Conservation (phyloP, 1,140 invertebrate species). For the Scaptomyza hsui region DNA sequence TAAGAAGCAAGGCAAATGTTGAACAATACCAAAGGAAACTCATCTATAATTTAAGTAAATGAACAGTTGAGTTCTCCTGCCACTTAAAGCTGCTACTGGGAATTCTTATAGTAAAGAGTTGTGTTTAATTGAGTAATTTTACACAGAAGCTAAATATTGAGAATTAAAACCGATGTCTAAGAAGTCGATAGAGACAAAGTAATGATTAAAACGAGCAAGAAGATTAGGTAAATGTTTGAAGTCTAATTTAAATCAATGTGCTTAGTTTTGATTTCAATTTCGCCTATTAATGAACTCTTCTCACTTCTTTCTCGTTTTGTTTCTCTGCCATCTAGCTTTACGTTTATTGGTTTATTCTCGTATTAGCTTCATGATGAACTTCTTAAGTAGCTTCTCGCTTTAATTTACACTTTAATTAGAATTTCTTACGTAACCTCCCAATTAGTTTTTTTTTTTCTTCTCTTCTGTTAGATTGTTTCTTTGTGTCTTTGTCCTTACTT, state of each 20-base stretch:
- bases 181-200: too few relatives aligned
- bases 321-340: background rate
- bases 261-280: too few relatives aligned
- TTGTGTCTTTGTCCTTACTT: background rate
- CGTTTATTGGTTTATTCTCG: background rate
- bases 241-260: too few relatives aligned
- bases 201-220: too few relatives aligned
- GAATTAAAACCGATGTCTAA: too few relatives aligned
- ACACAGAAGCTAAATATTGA: too few relatives aligned
- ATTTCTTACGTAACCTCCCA: background rate
- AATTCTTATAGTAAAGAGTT: background rate
- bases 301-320: background rate
- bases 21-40: background rate
- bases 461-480: background rate
- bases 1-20: conserved; percentile 1
- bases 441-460: background rate
- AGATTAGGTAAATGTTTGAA: too few relatives aligned
- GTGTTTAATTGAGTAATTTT: too few relatives aligned
- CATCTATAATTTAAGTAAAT: conserved; percentile 10
- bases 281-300: background rate
- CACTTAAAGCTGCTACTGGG: background rate
- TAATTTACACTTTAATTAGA: background rate
- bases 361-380: background rate
- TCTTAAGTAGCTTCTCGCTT: conserved; percentile 1
- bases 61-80: background rate